phyloP scores from a whole-genome alignment of 2,888 invertebrate species.

The Drosophila melanosoma region DNA sequence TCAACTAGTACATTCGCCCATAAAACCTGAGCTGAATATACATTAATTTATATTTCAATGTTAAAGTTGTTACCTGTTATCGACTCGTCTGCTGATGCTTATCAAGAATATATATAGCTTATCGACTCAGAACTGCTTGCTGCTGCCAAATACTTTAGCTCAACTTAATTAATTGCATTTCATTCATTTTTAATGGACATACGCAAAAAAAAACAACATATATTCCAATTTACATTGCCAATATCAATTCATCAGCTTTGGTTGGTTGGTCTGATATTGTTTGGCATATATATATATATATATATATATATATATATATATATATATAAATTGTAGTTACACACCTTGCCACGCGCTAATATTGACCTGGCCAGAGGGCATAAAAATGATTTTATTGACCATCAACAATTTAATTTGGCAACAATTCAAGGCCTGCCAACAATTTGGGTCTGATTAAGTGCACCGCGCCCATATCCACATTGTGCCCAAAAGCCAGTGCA shows the following conservation, averaged over 20 bases:
- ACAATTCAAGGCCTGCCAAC: slow-evolving; percentile 25
- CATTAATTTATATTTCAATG: background rate
- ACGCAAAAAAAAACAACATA: background rate
- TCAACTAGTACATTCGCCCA: background rate
- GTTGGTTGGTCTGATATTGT: background rate
- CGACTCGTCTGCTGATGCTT: background rate
- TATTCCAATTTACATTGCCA: background rate
- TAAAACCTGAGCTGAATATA: background rate
- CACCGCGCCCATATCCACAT: slow-evolving; percentile 33
- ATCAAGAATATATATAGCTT: background rate
- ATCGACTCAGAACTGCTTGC: background rate
- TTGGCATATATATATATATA: background rate
- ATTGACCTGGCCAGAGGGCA: background rate
- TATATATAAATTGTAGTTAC: background rate
- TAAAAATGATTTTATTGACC: slow-evolving; percentile 59
- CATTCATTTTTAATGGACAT: background rate
- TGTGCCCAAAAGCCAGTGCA: slow-evolving; percentile 11
- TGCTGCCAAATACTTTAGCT: background rate
- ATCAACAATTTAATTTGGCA: slow-evolving; percentile 49
- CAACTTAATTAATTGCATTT: too few species aligned
- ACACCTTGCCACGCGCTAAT: background rate
- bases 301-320: background rate
- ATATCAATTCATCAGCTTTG: background rate
- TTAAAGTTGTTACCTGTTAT: background rate
- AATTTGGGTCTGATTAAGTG: slow-evolving; percentile 45